phyloP scores from a whole-genome alignment of 2,797 vertebrate species.

The Melanotaenia trifasciata region DNA sequence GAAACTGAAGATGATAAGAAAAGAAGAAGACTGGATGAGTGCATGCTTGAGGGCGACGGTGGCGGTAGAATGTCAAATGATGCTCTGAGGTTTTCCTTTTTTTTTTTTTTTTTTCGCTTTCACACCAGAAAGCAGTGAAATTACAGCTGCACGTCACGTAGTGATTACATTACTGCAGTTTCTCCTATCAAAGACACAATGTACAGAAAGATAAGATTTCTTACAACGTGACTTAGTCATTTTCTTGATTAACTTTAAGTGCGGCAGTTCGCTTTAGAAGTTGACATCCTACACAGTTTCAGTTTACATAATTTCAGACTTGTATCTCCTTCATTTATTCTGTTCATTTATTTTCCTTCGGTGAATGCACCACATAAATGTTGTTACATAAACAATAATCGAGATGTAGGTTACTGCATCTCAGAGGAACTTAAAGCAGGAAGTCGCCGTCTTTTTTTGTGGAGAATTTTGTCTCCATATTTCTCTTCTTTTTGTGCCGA shows the following conservation, averaged over 20 bases:
- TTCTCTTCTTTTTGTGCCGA: constrained; percentile 69
- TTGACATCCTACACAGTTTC: constrained; percentile 50
- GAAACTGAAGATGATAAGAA: constrained; percentile 49
- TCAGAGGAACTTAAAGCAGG: constrained; percentile 64
- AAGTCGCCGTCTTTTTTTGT: constrained; percentile 61
- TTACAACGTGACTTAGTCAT: constrained; percentile 22
- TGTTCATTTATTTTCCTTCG: not conserved
- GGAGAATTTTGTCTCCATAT: constrained; percentile 59
- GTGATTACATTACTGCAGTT: constrained; percentile 13
- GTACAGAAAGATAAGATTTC: constrained; percentile 15
- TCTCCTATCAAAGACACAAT: constrained; percentile 10
- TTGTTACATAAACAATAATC: constrained; percentile 67
- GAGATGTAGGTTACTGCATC: constrained; percentile 60
- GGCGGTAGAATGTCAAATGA: constrained; percentile 64
- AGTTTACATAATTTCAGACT: constrained; percentile 57
- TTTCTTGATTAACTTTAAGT: constrained; percentile 28
- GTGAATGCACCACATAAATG: constrained; percentile 42
- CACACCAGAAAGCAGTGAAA: constrained; percentile 61
- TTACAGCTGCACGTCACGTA: constrained; percentile 38
- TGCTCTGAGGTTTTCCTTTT: constrained; percentile 56
- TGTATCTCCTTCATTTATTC: constrained; percentile 38
- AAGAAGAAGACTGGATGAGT: constrained; percentile 46
- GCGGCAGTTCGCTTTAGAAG: constrained; percentile 17
- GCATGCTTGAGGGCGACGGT: constrained; percentile 45
- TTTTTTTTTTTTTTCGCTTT: constrained; percentile 42